These are phyloP conservation scores for Anolis carolinensis DNA, from an alignment of 2,113 vertebrate species.

Conservation along the genomic window DNA sequence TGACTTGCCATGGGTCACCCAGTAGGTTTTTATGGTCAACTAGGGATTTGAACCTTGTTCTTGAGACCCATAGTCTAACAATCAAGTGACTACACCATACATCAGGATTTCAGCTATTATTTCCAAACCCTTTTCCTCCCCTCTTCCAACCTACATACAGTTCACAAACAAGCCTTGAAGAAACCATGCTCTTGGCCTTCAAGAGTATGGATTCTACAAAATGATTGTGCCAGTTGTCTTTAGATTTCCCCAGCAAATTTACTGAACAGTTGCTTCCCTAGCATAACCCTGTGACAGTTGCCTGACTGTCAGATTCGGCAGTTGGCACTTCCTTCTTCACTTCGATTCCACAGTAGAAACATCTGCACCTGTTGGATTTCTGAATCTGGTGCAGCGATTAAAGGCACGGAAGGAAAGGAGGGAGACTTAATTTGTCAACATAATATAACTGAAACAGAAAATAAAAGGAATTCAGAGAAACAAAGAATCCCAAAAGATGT, in stretches of 20 bases:
- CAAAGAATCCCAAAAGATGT: neutral
- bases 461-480: rapidly evolving
- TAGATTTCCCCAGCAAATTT: no score
- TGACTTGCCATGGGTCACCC: no score
- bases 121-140: neutral
- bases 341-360: neutral
- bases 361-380: neutral
- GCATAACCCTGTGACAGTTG: neutral
- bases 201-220: neutral
- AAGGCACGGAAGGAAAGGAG: neutral
- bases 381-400: neutral
- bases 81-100: no score
- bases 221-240: neutral
- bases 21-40: no score
- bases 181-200: neutral
- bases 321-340: no score
- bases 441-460: neutral
- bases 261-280: neutral
- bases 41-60: no score
- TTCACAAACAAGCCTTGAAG: neutral
- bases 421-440: rapidly evolving
- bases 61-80: no score
- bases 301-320: neutral
- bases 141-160: neutral
- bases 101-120: neutral